These are phyloP conservation scores for Acanthosepion pharaonis DNA, from an alignment of 2,888 invertebrate species.

Conservation along the genomic window DNA sequence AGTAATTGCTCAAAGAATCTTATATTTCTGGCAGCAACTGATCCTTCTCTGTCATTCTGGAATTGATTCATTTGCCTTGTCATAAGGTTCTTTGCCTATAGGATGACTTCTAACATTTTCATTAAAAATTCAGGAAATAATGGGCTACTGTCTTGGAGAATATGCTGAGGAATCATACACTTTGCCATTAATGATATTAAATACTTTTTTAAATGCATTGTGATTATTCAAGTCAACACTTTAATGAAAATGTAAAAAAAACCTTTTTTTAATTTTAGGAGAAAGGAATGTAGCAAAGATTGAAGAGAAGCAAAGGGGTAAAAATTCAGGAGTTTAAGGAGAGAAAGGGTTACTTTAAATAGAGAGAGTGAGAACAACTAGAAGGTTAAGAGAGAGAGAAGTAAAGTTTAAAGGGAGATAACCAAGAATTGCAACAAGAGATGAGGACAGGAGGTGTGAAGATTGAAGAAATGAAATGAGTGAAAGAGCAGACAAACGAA, in stretches of 20 bases:
- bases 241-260: neutral
- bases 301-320: neutral
- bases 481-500: neutral
- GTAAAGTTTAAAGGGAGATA: neutral
- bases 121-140: neutral
- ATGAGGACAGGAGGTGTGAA: neutral
- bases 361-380: neutral
- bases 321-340: neutral
- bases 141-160: neutral
- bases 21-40: neutral
- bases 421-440: neutral
- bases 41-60: neutral
- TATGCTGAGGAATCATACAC: neutral
- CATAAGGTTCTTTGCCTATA: conserved; percentile 2
- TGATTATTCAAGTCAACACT: conserved; percentile 33
- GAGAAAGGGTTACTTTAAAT: neutral
- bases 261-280: neutral
- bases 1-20: neutral
- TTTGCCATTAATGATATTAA: neutral
- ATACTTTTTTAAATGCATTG: neutral
- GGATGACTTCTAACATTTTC: neutral
- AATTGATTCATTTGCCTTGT: neutral
- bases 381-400: neutral
- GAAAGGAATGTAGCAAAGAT: neutral
- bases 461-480: neutral